Base-by-base conservation (phyloP, 1,140 invertebrate species). In the Diorhabda carinulata region DNA sequence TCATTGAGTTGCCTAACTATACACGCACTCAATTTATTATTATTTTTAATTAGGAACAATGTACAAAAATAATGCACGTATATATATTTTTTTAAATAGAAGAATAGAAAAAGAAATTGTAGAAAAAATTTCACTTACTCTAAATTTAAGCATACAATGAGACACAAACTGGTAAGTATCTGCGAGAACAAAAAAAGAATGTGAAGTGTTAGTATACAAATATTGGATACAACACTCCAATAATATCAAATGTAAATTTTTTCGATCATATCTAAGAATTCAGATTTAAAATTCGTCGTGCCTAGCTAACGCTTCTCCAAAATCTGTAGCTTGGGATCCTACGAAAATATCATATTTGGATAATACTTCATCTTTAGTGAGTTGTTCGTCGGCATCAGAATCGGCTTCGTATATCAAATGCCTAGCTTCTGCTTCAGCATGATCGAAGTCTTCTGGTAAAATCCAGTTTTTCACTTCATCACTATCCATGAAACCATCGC, bases 301-400 rank as follows among this genome's bases (percentile, higher is more conserved):
- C 75, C 94, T 87, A 0, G 90, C 88, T 3, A 99, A 83, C 5
- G 96, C 96, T 82, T 98, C 96, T 2, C 98, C 98, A 82, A 98
- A 99, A 83, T 99, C 97, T 0, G 97, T 99, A 0, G 96, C 98
- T 81, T 99, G 97, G 9, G 96, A 98, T 44, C 97, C 97, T 1
- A 99, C 97, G 82, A 99, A 99, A 2, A 98, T 83, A 82, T 99
- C 97, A 81, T 98, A 98, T 80, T 98, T 98, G 52, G 91, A 89
- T 0, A 99, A 80, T 64, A 99, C 92, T 84, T 99, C 98, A 4
- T 91, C 88, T 81, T 95, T 96, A 3, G 91, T 94, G 4, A 99
- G 84, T 79, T 92, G 90, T 71, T 94, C 90, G 83, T 99, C 97
- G 3, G 90, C 89, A 83, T 99, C 91, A 0, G 84, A 81, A 83